Evolutionary conservation across 2,888 invertebrate genomes (phyloP).

Genomic region (Drosophila pegasa): DNA sequence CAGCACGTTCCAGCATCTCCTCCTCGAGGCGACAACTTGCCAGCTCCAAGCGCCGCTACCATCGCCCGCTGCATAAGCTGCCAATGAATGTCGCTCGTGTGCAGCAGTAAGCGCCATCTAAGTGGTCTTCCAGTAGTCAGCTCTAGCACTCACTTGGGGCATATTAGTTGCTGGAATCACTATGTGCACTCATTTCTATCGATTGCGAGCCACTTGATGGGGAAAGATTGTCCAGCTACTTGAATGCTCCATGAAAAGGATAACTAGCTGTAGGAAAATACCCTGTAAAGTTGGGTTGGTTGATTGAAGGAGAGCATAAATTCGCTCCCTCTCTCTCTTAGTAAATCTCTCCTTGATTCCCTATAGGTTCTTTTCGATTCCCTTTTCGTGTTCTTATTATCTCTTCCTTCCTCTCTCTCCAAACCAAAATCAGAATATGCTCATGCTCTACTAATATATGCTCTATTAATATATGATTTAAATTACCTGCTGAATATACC

Average conservation of each 20-base stretch:
- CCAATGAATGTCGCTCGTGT: conserved; percentile 52
- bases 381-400: no score
- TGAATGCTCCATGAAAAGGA: not conserved
- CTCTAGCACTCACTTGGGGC: conserved; percentile 1
- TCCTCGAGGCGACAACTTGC: conserved; percentile 32
- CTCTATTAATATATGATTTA: no score
- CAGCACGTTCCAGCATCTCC: conserved; percentile 33
- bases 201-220: no score
- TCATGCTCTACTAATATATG: no score
- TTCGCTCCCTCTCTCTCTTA: no score
- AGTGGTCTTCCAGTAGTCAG: conserved; percentile 21
- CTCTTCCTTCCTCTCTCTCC: no score
- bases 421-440: no score
- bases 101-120: conserved; percentile 28
- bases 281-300: not conserved
- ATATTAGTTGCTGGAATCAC: not conserved
- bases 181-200: not conserved
- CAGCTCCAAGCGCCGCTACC: not conserved
- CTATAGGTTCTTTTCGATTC: no score
- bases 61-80: conserved; percentile 36
- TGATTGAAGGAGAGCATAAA: no score
- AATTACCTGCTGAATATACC: not conserved
- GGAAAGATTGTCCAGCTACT: not conserved
- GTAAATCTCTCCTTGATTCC: no score
- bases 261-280: not conserved